A percentile compares a stretch with the other conserved stretches of the same genome.
phyloP scores from a whole-genome alignment of 2,888 invertebrate species.

The Hypolimnas misippus region DNA sequence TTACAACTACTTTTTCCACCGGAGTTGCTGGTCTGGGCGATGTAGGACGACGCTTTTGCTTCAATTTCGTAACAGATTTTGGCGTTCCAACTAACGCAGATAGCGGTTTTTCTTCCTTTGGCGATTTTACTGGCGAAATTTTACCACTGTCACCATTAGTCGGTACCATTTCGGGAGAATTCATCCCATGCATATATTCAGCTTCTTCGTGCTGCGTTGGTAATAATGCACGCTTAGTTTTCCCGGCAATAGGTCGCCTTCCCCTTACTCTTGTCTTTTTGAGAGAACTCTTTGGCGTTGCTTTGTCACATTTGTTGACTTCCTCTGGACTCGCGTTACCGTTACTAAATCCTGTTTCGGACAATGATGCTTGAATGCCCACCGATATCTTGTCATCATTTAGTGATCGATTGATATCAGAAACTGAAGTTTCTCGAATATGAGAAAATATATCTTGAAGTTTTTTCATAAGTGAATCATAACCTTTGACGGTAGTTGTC shows the following conservation, averaged over 20 bases:
- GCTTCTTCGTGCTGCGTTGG: conserved; percentile 76
- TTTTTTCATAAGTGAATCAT: conserved; percentile 72
- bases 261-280: conserved; percentile 77
- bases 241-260: conserved; percentile 69
- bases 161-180: conserved; percentile 79
- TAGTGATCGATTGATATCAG: conserved; percentile 61
- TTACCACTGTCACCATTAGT: conserved; percentile 67
- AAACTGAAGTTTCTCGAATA: conserved; percentile 61
- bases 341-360: conserved; percentile 62
- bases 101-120: conserved; percentile 71
- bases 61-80: conserved; percentile 72
- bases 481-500: conserved; percentile 72
- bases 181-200: conserved; percentile 74
- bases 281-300: conserved; percentile 81
- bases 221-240: conserved; percentile 72
- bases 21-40: conserved; percentile 77
- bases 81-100: conserved; percentile 68
- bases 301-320: conserved; percentile 68
- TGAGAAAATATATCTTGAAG: conserved; percentile 75
- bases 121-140: conserved; percentile 62
- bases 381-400: conserved; percentile 73
- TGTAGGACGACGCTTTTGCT: conserved; percentile 70
- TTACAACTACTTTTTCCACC: conserved; percentile 64
- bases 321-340: conserved; percentile 77
- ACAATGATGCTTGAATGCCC: conserved; percentile 68